Percentiles rank a stretch among this genome's conserved stretches.
phyloP scores from a whole-genome alignment of 2,113 vertebrate species.

The Sylvietta virens region DNA sequence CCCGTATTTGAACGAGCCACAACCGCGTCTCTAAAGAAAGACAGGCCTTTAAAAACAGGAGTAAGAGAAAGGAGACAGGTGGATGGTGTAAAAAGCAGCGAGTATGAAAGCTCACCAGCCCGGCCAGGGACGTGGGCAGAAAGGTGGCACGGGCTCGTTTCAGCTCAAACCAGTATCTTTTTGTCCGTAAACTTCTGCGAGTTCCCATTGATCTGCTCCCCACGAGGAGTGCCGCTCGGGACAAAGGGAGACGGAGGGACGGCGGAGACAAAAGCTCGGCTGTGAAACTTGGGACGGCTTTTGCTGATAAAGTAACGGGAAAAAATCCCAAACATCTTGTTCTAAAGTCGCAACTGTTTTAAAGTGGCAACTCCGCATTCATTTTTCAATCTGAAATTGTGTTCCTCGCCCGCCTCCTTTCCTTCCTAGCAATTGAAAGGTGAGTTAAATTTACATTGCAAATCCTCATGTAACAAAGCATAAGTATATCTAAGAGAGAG shows the following conservation, averaged over 20 bases:
- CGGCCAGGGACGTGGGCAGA: neutral
- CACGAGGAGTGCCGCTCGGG: neutral
- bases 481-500: neutral
- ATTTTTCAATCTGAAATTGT: neutral
- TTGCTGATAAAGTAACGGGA: neutral
- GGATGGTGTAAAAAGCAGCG: neutral
- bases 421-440: neutral
- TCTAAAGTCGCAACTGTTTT: neutral
- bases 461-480: neutral
- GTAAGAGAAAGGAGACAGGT: neutral
- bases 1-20: neutral
- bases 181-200: neutral
- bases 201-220: neutral
- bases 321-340: neutral
- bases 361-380: neutral
- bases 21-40: neutral
- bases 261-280: conserved; percentile 38
- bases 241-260: conserved; percentile 3
- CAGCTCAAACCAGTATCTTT: neutral
- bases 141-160: neutral
- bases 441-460: neutral
- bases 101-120: neutral
- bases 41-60: neutral
- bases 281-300: neutral
- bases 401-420: neutral